A percentile compares a stretch with the other conserved stretches of the same genome.
phyloP scores from a whole-genome alignment of 1,140 invertebrate genomes.

The Lepeophtheirus salmonis region DNA sequence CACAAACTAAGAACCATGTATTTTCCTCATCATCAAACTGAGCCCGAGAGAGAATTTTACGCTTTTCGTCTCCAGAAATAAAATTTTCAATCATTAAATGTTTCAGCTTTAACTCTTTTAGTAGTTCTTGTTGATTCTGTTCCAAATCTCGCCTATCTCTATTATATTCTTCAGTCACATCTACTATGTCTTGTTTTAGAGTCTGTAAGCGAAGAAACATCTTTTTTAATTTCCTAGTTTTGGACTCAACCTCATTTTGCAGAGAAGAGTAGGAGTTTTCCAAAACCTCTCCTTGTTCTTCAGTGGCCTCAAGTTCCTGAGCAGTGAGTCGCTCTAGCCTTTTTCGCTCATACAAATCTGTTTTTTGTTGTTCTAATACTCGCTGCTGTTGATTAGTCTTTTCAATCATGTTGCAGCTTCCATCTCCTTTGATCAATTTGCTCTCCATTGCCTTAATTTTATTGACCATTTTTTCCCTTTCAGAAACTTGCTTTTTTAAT shows the following conservation, averaged over 20 bases:
- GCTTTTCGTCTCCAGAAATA: constrained; percentile 72
- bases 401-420: constrained; percentile 61
- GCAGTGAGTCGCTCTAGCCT: constrained; percentile 55
- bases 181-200: constrained; percentile 47
- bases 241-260: constrained; percentile 77
- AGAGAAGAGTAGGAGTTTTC: constrained; percentile 62
- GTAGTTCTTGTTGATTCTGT: constrained; percentile 53
- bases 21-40: constrained; percentile 69
- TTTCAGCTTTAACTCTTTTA: constrained; percentile 49
- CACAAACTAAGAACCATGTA: constrained; percentile 27
- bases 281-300: constrained; percentile 66
- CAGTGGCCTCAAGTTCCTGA: constrained; percentile 62
- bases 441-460: constrained; percentile 55
- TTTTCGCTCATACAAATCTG: constrained; percentile 50
- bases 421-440: constrained; percentile 53
- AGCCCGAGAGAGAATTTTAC: constrained; percentile 49
- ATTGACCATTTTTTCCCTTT: constrained; percentile 32
- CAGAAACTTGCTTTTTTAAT: constrained; percentile 35
- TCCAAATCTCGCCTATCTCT: constrained; percentile 57
- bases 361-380: constrained; percentile 51
- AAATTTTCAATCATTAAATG: constrained; percentile 90
- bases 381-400: constrained; percentile 72
- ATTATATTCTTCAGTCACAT: constrained; percentile 60
- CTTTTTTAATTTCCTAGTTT: constrained; percentile 68
- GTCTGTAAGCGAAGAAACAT: constrained; percentile 41